phyloP scores from a whole-genome alignment of 2,797 vertebrate species.

The Yasuhikotakia modesta region DNA sequence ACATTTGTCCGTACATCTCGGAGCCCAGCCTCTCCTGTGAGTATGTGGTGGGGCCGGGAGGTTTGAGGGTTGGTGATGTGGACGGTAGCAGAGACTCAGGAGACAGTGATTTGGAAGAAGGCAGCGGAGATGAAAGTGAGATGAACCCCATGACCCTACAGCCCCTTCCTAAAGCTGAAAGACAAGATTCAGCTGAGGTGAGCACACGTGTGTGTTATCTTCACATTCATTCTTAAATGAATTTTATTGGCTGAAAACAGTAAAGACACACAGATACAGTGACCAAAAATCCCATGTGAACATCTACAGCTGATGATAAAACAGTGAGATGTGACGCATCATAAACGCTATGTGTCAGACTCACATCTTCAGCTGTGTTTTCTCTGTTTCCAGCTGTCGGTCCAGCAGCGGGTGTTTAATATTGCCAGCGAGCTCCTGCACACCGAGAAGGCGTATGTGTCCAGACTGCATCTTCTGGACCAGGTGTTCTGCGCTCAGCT shows the following conservation, averaged over 20 bases:
- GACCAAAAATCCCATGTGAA: too few relatives aligned
- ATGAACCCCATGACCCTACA: slow-evolving; percentile 66
- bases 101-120: slow-evolving; percentile 89
- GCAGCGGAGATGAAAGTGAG: slow-evolving; percentile 79
- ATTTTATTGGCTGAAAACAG: too few relatives aligned
- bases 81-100: slow-evolving; percentile 72
- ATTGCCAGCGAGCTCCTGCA: slow-evolving; percentile 90
- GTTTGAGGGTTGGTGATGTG: slow-evolving; percentile 59
- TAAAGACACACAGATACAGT: too few relatives aligned
- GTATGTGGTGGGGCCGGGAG: slow-evolving; percentile 59
- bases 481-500: slow-evolving; percentile 90
- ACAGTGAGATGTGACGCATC: not conserved
- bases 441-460: slow-evolving; percentile 89
- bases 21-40: slow-evolving; percentile 67
- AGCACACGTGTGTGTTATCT: not conserved
- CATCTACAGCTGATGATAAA: too few relatives aligned
- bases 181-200: slow-evolving; percentile 85
- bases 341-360: not conserved
- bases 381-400: slow-evolving; percentile 75
- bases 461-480: slow-evolving; percentile 88
- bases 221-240: too few relatives aligned
- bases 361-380: slow-evolving; percentile 7
- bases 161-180: slow-evolving; percentile 74
- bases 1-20: slow-evolving; percentile 71
- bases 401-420: slow-evolving; percentile 89